A percentile compares a stretch with the other conserved stretches of the same genome.
Conservation (phyloP, 2,888 invertebrate species). For the Nipponacmea schrenckii region DNA sequence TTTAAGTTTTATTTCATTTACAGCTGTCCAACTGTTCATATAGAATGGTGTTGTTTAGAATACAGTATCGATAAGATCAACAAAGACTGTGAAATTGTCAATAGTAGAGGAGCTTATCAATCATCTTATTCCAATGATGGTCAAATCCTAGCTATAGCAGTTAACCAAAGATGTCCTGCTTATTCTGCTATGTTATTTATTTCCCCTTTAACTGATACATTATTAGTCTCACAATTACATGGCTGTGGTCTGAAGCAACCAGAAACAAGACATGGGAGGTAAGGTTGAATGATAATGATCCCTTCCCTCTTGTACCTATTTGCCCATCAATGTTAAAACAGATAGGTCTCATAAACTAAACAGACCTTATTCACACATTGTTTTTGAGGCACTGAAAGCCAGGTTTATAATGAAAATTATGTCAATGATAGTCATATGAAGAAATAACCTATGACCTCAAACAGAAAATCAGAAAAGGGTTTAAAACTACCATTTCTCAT, state of each 20-base stretch:
- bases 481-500: no score
- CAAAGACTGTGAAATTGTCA: conserved; percentile 47
- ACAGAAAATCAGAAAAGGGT: no score
- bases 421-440: no score
- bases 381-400: no score
- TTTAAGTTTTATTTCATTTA: not conserved
- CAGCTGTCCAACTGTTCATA: conserved; percentile 43
- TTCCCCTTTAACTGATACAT: conserved; percentile 57
- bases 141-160: conserved; percentile 61
- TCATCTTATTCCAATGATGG: conserved; percentile 55
- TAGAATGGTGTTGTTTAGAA: conserved; percentile 51
- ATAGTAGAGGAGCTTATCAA: conserved; percentile 50
- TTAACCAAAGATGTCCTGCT: conserved; percentile 57
- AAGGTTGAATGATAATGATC: not conserved
- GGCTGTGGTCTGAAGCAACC: conserved; percentile 50
- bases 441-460: no score
- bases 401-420: no score
- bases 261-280: conserved; percentile 40
- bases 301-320: no score
- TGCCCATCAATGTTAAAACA: no score
- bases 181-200: conserved; percentile 58
- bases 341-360: no score
- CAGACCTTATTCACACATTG: no score
- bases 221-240: conserved; percentile 52
- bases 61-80: conserved; percentile 50